phyloP scores from a whole-genome alignment of 1,140 invertebrate genomes.

The Zaprionus kolodkinae region DNA sequence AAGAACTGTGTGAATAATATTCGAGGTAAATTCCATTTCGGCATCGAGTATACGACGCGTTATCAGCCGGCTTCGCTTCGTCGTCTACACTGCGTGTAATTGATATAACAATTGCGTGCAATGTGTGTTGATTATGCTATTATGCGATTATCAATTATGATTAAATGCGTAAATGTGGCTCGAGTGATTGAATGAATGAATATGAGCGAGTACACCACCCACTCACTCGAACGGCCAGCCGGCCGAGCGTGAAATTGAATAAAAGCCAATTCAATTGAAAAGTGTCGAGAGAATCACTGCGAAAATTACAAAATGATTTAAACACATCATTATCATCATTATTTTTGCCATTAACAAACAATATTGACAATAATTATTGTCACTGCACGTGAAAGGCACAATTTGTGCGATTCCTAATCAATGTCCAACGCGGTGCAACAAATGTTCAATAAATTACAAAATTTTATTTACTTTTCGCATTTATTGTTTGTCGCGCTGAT shows the following conservation, averaged over 20 bases:
- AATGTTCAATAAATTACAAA: constrained; percentile 24
- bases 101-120: constrained; percentile 49
- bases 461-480: constrained; percentile 14
- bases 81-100: constrained; percentile 35
- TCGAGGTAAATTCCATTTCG: neutral
- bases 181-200: constrained; percentile 34
- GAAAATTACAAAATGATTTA: constrained; percentile 39
- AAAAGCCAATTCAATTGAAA: constrained; percentile 39
- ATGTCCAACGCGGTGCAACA: constrained; percentile 29
- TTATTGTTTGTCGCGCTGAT: constrained; percentile 19
- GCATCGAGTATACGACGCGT: constrained; percentile 52
- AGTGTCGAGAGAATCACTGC: constrained; percentile 37
- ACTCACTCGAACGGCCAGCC: neutral
- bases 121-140: constrained; percentile 68
- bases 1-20: constrained; percentile 10
- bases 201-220: constrained; percentile 6
- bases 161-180: constrained; percentile 45
- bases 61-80: constrained; percentile 33
- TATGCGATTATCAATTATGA: constrained; percentile 61
- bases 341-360: constrained; percentile 8
- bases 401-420: constrained; percentile 18
- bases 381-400: constrained; percentile 1
- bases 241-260: constrained; percentile 25
- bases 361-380: constrained; percentile 8
- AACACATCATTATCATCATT: constrained; percentile 20